Conservation (phyloP, 2,113 vertebrate genomes). For the Rhinolophus sinicus region DNA sequence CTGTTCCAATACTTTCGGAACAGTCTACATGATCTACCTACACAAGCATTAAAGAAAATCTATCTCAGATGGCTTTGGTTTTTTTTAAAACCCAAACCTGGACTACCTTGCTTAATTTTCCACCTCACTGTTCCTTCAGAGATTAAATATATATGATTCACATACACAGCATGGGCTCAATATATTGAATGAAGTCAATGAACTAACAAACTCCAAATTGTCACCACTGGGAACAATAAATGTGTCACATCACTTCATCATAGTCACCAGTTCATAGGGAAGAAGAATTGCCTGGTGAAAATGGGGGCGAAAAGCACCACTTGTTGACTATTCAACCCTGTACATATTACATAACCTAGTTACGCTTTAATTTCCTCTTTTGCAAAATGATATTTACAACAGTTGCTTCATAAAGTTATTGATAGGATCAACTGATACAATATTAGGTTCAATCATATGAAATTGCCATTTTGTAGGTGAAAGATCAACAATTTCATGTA, state of each 20-base stretch:
- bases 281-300: not conserved
- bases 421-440: not conserved
- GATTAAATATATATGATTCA: not conserved
- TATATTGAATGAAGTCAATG: not conserved
- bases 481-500: not conserved
- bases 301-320: not conserved
- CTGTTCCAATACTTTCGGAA: not conserved
- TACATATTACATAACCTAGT: not conserved
- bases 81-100: not conserved
- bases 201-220: not conserved
- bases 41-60: not conserved
- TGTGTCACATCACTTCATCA: not conserved
- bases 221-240: not conserved
- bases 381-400: not conserved
- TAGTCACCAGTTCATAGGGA: not conserved
- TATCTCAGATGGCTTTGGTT: not conserved
- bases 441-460: not conserved
- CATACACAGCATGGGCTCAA: not conserved
- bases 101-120: not conserved
- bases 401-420: not conserved
- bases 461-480: not conserved
- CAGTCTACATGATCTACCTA: not conserved
- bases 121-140: not conserved
- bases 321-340: not conserved
- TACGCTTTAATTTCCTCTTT: not conserved